A percentile compares a stretch with the other conserved stretches of the same genome.
Evolutionary conservation across 2,797 vertebrate species (phyloP).

Genomic region (Tiaroga cobitis): DNA sequence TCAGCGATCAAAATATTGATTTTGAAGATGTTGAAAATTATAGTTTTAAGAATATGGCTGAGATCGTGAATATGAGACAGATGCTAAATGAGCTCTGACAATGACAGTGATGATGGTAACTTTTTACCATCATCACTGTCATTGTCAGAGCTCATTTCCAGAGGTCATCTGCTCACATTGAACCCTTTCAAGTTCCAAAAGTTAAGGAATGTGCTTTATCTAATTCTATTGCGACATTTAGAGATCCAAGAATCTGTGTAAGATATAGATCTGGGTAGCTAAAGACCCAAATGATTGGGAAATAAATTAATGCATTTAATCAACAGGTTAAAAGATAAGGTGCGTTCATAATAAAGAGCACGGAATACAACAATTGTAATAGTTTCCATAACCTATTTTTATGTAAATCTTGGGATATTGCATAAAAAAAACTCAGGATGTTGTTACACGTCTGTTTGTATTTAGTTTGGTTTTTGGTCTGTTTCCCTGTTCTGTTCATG

Average conservation of each 20-base stretch:
- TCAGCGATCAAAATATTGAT: too few relatives aligned
- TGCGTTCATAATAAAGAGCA: slow-evolving; percentile 19
- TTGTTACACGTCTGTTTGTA: too few relatives aligned
- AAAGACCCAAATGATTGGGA: too few relatives aligned
- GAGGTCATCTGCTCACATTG: not conserved
- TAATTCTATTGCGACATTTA: too few relatives aligned
- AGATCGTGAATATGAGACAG: not conserved
- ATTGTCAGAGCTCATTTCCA: not conserved
- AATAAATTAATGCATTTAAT: too few relatives aligned
- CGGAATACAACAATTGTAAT: not conserved
- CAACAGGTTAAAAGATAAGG: slow-evolving; percentile 1
- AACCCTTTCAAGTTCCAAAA: not conserved
- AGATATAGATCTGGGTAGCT: too few relatives aligned
- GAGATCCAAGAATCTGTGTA: too few relatives aligned
- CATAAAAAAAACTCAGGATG: too few relatives aligned
- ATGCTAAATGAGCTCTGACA: not conserved
- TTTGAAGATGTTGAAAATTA: not conserved
- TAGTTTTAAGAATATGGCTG: not conserved
- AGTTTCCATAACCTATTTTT: not conserved
- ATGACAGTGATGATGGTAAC: not conserved
- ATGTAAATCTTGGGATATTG: not conserved
- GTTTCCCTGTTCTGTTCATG: too few relatives aligned
- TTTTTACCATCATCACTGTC: too few relatives aligned
- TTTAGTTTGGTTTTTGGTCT: too few relatives aligned
- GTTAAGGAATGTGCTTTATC: too few relatives aligned